Conservation (phyloP, 2,113 vertebrate species). For the Oreochromis spilurus region DNA sequence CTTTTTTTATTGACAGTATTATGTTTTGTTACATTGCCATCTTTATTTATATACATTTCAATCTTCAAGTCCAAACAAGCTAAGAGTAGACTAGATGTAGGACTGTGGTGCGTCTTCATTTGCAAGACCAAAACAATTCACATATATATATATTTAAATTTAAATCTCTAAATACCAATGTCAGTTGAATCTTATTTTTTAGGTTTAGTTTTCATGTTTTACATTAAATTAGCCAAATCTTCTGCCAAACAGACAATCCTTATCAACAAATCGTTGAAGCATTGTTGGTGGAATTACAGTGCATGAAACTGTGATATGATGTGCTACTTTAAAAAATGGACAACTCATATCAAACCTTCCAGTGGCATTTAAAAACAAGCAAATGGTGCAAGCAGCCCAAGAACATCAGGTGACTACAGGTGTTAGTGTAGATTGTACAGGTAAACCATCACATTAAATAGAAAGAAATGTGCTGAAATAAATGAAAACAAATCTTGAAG, state of each 20-base stretch:
- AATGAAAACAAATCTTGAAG: neutral
- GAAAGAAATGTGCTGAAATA: neutral
- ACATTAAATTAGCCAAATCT: neutral
- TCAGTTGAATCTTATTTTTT: neutral
- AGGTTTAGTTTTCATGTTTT: neutral
- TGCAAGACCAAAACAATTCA: neutral
- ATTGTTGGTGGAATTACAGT: neutral
- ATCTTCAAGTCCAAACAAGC: neutral
- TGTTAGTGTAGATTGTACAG: neutral
- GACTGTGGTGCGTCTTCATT: neutral
- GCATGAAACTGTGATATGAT: neutral
- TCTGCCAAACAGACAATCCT: neutral
- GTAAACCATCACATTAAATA: neutral
- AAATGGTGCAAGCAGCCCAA: neutral
- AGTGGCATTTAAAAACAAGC: neutral
- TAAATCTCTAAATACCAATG: neutral
- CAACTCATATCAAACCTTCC: neutral
- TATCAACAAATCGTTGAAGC: neutral
- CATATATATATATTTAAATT: neutral
- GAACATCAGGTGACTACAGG: neutral
- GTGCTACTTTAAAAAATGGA: neutral
- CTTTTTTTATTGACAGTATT: neutral
- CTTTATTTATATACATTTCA: slow-evolving; percentile 19
- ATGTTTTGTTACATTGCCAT: neutral
- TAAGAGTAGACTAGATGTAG: neutral